Base-by-base conservation (phyloP, 1,140 invertebrate species). In the Manduca sexta region DNA sequence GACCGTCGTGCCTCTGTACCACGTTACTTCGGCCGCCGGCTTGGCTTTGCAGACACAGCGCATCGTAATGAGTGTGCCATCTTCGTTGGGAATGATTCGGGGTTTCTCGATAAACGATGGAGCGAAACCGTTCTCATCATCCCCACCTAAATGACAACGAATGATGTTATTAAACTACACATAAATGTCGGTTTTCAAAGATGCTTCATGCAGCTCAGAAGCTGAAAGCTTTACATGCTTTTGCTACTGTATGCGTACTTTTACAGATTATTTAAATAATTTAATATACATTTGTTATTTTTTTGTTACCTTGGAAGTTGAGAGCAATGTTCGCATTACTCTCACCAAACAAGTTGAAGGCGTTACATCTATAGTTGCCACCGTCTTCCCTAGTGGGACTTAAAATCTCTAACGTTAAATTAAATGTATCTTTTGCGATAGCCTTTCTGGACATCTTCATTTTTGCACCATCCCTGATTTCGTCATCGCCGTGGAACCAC, bases 241-340 rank as follows among this genome's bases (percentile, higher is more conserved):
- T 31, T 60, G 76, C 74, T 83, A 77, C 82, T 85, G 82, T 82
- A 81, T 85, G 82, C 82, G 82, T 85, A 85, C 82, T 65, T 70
- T 45, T 33, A 26, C 33, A 53, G 34, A 18, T 16, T 14, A 2
- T 58, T 33, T 53, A 38, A 55, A 38, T 45, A 55, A 50, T 48
- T 52, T 51, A 50, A 52, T 43, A 45, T 35, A 35, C 15, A 39
- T 40, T 26, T 21, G 13, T 48, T 14, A 17, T 57, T 18, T 46
- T 55, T 11, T 48, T 52, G 21, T 89, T 95, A 97, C 96, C 96
- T 95, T 97, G 95, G 90, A 99, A 98, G 87, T 99, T 99, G 63
- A 99, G 92, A 64, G 97, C 96, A 88, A 99, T 99, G 89, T 99
- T 99, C 62, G 98, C 98, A 90, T 99, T 99, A 87, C 96, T 98